Base-by-base conservation (phyloP, 2,888 invertebrate species). In the Mesoligia furuncula region DNA sequence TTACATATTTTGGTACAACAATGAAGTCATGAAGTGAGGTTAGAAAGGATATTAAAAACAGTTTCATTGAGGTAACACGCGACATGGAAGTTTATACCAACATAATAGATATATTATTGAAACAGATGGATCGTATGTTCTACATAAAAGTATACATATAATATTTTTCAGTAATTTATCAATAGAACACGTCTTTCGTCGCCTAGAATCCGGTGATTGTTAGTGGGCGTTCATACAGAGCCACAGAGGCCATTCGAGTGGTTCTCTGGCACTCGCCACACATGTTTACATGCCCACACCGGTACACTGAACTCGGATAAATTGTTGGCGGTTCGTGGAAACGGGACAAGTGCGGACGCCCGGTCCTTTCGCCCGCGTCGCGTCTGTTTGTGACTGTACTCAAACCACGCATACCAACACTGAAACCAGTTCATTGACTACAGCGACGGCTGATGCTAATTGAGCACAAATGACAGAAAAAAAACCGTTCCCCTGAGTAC, bases 251-350 rank as follows among this genome's bases (percentile, higher is more conserved):
- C 84, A 73, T 72, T 79, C 79, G 82, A 85, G 85, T 85, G 73
- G 73, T 80, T 81, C 81, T 83, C 83, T 89, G 87, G 87, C 89
- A 87, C 80, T 84, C 80, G 80, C 85, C 83, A 86, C 89, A 88
- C 81, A 91, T 94, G 93, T 93, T 93, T 93, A 92, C 91, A 90
- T 86, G 88, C 89, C 85, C 85, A 90, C 92, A 89, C 87, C 88
- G 89, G 95, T 94, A 91, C 95, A 94, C 91, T 95, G 95, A 95
- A 95, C 95, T 91, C 92, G 89, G 93, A 93, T 94, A 93, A 94
- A 94, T 93, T 92, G 94, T 91, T 92, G 91, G 90, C 90, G 89
- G 90, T 95, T 95, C 94, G 92, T 90, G 91, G 95, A 95, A 95
- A 92, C 92, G 93, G 91, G 92, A 91, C 91, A 89, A 89, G 88